Base-by-base conservation (phyloP, 2,888 invertebrate species). In the Disparrhopalites patrizii region DNA sequence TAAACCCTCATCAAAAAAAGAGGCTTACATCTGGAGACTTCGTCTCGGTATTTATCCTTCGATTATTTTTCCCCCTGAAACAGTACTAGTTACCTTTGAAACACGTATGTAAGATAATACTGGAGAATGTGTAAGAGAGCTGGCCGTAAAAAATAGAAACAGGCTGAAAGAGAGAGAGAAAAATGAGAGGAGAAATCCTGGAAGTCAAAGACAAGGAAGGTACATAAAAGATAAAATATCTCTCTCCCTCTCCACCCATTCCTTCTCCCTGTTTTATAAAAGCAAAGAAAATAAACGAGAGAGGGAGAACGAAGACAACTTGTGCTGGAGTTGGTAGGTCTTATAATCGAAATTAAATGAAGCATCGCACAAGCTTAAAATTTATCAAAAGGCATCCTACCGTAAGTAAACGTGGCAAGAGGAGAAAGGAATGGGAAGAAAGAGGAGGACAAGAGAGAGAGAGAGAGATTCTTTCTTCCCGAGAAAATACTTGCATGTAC, bases 261-360 rank as follows among this genome's bases (percentile, higher is more conserved):
- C n/a, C n/a, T n/a, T n/a, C n/a, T n/a, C n/a, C n/a, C n/a, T n/a
- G n/a, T n/a, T 2, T 2, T 27, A 20, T 10, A 56, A 8, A 36
- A 56, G n/a, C 23, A 25, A 8, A 36, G 57, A 57, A 57, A 57
- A 43, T 57, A 40, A 23, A 18, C 8, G 43, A 13, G 20, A 4
- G 15, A 13, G 8, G 52, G 18, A 27, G 27, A 3, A 20, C 3
- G 30, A 7, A 52, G 52, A 52, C n/a, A 52, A 28, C 10, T 51
- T 15, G 28, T 18, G 28, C 50, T 50, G 3, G 61, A 28, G 36
- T 54, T 62, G 30, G 62, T 52, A 55, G 55, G 10, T 55, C 54
- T 55, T 55, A 55, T 65, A 65, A 65, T 65, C 65, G 65, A 65
- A 65, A 65, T 58, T 65, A 58, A 65, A 65, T 65, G 65, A 65